Evolutionary conservation across 2,888 invertebrate genomes (phyloP).

Genomic region (Drosophila leonis): DNA sequence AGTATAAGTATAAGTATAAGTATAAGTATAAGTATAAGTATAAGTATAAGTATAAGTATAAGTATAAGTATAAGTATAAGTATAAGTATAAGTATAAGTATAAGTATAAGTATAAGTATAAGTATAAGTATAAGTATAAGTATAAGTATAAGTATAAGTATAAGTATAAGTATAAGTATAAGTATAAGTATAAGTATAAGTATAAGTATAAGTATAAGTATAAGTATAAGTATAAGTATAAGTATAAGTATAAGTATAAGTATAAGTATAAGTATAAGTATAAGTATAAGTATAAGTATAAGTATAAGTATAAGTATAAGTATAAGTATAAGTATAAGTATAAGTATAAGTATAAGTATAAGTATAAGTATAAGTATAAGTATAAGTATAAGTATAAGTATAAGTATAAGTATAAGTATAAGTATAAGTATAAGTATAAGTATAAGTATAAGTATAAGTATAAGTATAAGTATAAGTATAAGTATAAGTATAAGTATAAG

Average conservation of each 20-base stretch:
- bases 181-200: constrained; percentile 2
- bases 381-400: constrained; percentile 2
- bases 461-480: constrained; percentile 2
- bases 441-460: constrained; percentile 2
- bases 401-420: constrained; percentile 2
- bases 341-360: constrained; percentile 2
- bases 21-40: constrained; percentile 1
- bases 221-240: constrained; percentile 2
- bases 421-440: constrained; percentile 2
- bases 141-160: constrained; percentile 2
- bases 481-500: constrained; percentile 2
- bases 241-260: constrained; percentile 2
- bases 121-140: constrained; percentile 2
- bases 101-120: constrained; percentile 2
- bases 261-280: constrained; percentile 2
- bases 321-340: constrained; percentile 2
- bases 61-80: constrained; percentile 1
- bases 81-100: constrained; percentile 1
- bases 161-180: constrained; percentile 2
- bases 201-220: constrained; percentile 1
- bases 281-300: constrained; percentile 2
- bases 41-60: constrained; percentile 1
- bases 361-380: constrained; percentile 2
- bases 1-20: background rate
- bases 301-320: constrained; percentile 2